Conservation (phyloP, 2,113 vertebrate species). For the Nannobrachium achirus region DNA sequence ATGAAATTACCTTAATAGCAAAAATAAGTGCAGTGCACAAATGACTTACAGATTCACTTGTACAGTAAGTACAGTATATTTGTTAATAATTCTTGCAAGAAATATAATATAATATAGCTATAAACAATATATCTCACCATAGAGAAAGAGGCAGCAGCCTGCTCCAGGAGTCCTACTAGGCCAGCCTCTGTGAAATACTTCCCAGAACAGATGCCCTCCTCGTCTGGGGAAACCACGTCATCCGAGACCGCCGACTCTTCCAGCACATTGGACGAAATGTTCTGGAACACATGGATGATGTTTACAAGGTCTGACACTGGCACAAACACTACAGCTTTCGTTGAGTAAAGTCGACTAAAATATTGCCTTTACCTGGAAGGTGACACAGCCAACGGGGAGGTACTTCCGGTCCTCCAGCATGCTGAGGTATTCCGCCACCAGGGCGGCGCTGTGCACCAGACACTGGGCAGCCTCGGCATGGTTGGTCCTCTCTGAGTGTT, state of each 20-base stretch:
- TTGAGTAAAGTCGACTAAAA: background rate
- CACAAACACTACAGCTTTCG: background rate
- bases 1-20: too few species aligned
- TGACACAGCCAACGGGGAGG: slow-evolving; percentile 97
- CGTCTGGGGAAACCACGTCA: slow-evolving; percentile 96
- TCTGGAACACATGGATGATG: slow-evolving; percentile 73
- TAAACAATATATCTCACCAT: slow-evolving; percentile 82
- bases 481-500: slow-evolving; percentile 95
- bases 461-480: slow-evolving; percentile 97
- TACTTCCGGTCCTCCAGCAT: slow-evolving; percentile 99
- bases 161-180: slow-evolving; percentile 95
- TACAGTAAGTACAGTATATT: too few species aligned
- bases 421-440: slow-evolving; percentile 97
- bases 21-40: too few species aligned
- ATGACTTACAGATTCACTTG: too few species aligned
- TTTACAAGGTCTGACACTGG: background rate
- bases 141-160: slow-evolving; percentile 95
- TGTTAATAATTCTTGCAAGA: too few species aligned
- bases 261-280: slow-evolving; percentile 97
- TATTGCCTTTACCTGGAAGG: slow-evolving; percentile 88
- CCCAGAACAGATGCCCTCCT: slow-evolving; percentile 98
- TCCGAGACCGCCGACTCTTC: slow-evolving; percentile 98
- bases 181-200: slow-evolving; percentile 98
- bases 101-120: too few species aligned
- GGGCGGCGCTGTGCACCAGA: slow-evolving; percentile 95